These are phyloP conservation scores for Trachelus troglodyta DNA, from an alignment of 2,888 invertebrate species.

Conservation along the genomic window DNA sequence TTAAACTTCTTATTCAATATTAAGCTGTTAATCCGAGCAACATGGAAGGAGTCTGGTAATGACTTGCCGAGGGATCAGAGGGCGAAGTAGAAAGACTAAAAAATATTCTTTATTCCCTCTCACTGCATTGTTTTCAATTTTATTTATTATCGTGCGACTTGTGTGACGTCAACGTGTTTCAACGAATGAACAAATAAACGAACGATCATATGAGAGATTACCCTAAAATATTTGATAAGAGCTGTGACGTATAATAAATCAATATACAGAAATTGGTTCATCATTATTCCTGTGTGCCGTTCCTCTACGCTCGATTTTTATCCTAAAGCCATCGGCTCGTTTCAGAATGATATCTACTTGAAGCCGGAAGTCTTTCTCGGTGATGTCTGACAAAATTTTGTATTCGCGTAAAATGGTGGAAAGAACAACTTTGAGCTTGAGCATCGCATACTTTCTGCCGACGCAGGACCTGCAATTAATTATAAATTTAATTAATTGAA, in stretches of 20 bases:
- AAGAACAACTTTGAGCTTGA: conserved; percentile 81
- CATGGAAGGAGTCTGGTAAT: neutral
- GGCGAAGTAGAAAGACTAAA: neutral
- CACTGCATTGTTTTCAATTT: neutral
- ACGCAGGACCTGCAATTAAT: conserved; percentile 68
- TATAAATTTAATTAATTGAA: neutral
- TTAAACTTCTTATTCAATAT: neutral
- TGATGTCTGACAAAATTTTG: conserved; percentile 75
- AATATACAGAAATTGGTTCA: neutral
- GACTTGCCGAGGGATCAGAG: neutral
- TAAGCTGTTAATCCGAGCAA: neutral
- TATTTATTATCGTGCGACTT: neutral
- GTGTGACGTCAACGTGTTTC: neutral
- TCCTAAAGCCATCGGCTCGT: conserved; percentile 80
- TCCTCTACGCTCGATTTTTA: conserved; percentile 78
- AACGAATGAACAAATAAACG: neutral
- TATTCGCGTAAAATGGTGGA: conserved; percentile 81
- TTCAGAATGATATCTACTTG: conserved; percentile 84
- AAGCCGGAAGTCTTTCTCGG: conserved; percentile 77
- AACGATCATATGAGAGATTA: neutral
- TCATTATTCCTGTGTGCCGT: neutral
- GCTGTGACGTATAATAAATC: neutral
- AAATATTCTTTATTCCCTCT: neutral
- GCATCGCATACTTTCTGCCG: conserved; percentile 85
- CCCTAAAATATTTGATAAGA: neutral